Evolutionary conservation across 2,113 vertebrate species (phyloP), one percentile per base, ranked within the genome.

Genomic region (Pandion haliaetus): DNA sequence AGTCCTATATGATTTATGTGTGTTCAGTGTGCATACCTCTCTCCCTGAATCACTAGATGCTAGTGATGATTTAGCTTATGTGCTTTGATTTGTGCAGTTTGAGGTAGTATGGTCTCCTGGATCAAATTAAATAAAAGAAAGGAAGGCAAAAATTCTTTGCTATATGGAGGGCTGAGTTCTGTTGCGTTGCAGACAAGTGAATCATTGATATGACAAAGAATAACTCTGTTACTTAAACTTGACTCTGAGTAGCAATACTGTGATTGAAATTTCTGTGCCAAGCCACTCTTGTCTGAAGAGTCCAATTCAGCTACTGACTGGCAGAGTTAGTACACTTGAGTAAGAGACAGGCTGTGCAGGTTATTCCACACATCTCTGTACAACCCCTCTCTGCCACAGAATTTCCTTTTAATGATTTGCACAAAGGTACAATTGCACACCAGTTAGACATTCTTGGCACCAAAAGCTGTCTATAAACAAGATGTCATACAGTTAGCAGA

Each of bases 41-140:
- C 76, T 87, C 70, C 47, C 66, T 67, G 79, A 81, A 90, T 86
- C 76, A 63, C 25, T 40, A n/a, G 47, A 59, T 78, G 67, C 25
- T 86, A 34, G n/a, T n/a, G 52, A 50, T 93, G 57, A 44, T 82
- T 93, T 93, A 77, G 44, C 86, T 87, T 72, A 24, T 57, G 18
- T 71, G 71, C 71, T 93, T 91, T 94, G 82, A 69, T 95, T 97
- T 92, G 49, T 90, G 82, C 45, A 42, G 49, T 77, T 57, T 65
- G 52, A 82, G 49, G 49, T 72, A 58, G 59, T 8, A 4, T 11
- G 40, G 36, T 85, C 78, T 88, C 78, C 54, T 73, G 50, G 14
- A 91, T 80, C 58, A 65, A 88, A 91, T 79, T 47, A 93, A 87
- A 86, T 49, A 47, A 84, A 83, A 92, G 50, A n/a, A 91, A 73